Evolutionary conservation across 2,888 invertebrate genomes (phyloP).

Genomic region (Seira ritae): DNA sequence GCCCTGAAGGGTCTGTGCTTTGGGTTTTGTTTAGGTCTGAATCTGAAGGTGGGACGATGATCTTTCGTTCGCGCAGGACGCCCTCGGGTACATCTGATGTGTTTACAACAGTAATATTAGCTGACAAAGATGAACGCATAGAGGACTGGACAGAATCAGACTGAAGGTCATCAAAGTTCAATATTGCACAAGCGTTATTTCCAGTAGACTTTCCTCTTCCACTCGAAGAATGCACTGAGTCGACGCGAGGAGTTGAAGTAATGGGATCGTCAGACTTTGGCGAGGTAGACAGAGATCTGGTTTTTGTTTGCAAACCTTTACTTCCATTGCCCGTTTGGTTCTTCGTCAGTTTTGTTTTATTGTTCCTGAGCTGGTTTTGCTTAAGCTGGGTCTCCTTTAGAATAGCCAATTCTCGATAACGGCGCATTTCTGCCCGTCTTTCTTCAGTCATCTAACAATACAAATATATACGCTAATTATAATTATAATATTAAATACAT

Average conservation of each 20-base stretch:
- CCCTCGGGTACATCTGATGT: conserved; percentile 24
- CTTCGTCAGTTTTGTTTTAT: too few species aligned
- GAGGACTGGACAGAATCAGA: too few species aligned
- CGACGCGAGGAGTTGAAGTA: conserved; percentile 42
- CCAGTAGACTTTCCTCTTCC: too few species aligned
- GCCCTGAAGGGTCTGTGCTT: conserved; percentile 10
- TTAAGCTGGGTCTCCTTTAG: conserved; percentile 78
- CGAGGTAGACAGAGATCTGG: conserved; percentile 16
- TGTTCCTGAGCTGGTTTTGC: too few species aligned
- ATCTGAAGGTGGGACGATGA: background rate
- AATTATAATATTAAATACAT: too few species aligned
- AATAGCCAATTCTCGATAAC: conserved; percentile 82
- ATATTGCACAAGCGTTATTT: too few species aligned
- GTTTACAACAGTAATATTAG: background rate
- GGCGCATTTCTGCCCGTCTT: conserved; percentile 81
- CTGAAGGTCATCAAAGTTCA: too few species aligned
- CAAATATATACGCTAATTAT: conserved; percentile 26
- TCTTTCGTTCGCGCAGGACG: conserved; percentile 27
- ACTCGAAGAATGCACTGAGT: too few species aligned
- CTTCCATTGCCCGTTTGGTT: too few species aligned
- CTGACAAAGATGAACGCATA: too few species aligned
- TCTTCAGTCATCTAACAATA: conserved; percentile 81
- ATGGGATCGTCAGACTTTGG: conserved; percentile 10
- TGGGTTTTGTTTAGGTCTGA: conserved; percentile 14
- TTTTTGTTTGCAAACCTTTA: too few species aligned